Conservation (phyloP, 2,888 invertebrate species). For the Pandemis cinnamomeana region DNA sequence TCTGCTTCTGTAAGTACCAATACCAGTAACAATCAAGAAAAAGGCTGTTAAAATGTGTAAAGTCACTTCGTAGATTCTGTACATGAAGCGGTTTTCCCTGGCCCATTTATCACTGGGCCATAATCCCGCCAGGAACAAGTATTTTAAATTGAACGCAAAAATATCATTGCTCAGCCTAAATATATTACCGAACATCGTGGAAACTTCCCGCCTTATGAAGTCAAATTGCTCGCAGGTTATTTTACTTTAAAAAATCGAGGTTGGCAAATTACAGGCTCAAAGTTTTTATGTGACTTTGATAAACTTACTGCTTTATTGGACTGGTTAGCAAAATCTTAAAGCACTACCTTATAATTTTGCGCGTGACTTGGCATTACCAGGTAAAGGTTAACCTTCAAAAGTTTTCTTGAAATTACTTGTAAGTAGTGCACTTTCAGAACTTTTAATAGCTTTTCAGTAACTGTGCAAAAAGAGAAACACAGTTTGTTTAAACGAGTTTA, state of each 20-base stretch:
- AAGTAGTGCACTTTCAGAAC: constrained; percentile 1
- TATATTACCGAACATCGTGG: constrained; percentile 27
- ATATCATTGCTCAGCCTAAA: constrained; percentile 50
- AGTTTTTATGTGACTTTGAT: constrained; percentile 38
- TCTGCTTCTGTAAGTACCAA: constrained; percentile 59
- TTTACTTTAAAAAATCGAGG: background rate
- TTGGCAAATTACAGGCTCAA: constrained; percentile 8
- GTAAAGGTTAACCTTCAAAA: background rate
- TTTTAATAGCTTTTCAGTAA: background rate
- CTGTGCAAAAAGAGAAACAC: background rate
- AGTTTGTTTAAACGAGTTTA: constrained; percentile 23
- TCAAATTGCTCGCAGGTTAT: background rate
- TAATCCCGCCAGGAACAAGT: constrained; percentile 64
- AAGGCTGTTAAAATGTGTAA: constrained; percentile 54
- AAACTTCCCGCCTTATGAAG: background rate
- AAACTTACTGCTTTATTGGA: constrained; percentile 1
- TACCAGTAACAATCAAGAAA: constrained; percentile 56
- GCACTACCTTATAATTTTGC: background rate
- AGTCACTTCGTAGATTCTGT: constrained; percentile 59
- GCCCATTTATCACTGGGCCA: constrained; percentile 64
- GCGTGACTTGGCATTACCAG: background rate
- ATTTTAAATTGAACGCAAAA: constrained; percentile 68
- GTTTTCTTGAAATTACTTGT: constrained; percentile 3
- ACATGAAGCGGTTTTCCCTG: constrained; percentile 48
- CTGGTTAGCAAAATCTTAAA: background rate